Base-by-base conservation (phyloP, 2,113 vertebrate species). In the Rhea pennata region DNA sequence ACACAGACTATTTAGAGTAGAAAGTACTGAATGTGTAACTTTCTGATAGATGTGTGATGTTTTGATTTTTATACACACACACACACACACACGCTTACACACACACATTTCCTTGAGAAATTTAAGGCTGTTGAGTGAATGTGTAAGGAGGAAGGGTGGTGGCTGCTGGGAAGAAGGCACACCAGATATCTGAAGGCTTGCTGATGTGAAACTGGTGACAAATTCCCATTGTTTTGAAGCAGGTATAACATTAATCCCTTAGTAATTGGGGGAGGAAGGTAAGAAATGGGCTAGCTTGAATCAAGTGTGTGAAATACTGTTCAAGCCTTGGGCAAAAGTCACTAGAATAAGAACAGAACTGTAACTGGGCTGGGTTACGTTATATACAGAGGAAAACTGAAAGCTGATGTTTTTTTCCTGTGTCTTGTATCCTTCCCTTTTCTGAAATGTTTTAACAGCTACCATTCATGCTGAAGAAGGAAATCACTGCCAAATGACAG, bases 361-460 rank as follows among this genome's bases (percentile, higher is more conserved):
- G 29, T 91, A 53, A 46, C 8, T 53, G 26, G 17, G 29, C 76
- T 71, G 5, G 40, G 16, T 77, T 74, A 64, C 36, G 54, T 71
- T 69, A 27, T 78, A 69, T n/a, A 54, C 29, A 54, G 29, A 7
- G 44, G 17, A 76, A 2, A 83, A 66, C 50, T 67, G 67, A 71
- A 85, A 88, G 90, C 19, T 66, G 20, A 12, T 31, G 11, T 59
- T 33, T 89, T 95, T 91, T 89, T 82, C 46, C 58, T 31, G 42
- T 91, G 62, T 61, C 23, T 94, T 72, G 12, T 82, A 53, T 84
- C 62, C 12, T 75, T 82, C 36, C 10, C 11, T 58, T 39, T 85
- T 85, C 67, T 64, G 72, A 86, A 92, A 80, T 77, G 51, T 70
- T 66, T 93, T 94, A 59, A 69, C 91, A 84, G 91, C 87, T 95